These are phyloP conservation scores for Malachius bipustulatus DNA, from an alignment of 2,888 invertebrate genomes.

Conservation along the genomic window DNA sequence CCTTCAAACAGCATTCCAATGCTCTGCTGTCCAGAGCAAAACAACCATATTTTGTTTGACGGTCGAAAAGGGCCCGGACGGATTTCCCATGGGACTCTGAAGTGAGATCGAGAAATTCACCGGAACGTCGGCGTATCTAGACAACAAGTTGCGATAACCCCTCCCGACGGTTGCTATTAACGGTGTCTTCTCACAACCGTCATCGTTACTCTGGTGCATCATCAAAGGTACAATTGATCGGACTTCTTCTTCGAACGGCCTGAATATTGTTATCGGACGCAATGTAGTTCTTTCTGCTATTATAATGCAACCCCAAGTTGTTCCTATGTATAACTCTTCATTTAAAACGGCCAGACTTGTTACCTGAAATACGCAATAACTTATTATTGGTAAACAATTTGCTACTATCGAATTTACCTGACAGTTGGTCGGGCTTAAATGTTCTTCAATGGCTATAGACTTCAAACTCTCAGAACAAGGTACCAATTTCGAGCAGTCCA, in stretches of 20 bases:
- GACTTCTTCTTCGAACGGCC: slow-evolving; percentile 78
- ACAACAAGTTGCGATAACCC: slow-evolving; percentile 69
- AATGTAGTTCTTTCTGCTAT: slow-evolving; percentile 72
- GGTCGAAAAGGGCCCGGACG: slow-evolving; percentile 16
- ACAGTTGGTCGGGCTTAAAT: slow-evolving; percentile 63
- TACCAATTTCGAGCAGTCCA: slow-evolving; percentile 85
- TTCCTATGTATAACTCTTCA: slow-evolving; percentile 76
- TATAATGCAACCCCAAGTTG: slow-evolving; percentile 89
- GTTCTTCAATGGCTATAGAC: slow-evolving; percentile 82
- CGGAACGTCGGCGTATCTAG: slow-evolving; percentile 47
- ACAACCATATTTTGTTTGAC: slow-evolving; percentile 46
- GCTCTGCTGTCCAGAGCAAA: slow-evolving; percentile 59
- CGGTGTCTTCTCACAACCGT: slow-evolving; percentile 37
- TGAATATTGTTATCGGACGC: slow-evolving; percentile 81
- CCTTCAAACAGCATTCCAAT: slow-evolving; percentile 47
- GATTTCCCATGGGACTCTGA: slow-evolving; percentile 29
- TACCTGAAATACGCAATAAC: too few relatives aligned
- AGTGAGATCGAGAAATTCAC: slow-evolving; percentile 33
- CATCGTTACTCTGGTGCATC: slow-evolving; percentile 28
- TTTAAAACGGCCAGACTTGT: slow-evolving; percentile 55
- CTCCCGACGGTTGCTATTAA: slow-evolving; percentile 68
- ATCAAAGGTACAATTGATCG: slow-evolving; percentile 50
- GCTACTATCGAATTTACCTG: slow-evolving; percentile 41
- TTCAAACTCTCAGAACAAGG: slow-evolving; percentile 87
- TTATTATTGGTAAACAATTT: too few relatives aligned